Evolutionary conservation across 1,140 invertebrate genomes (phyloP).

Genomic region (Micrasema minimum): DNA sequence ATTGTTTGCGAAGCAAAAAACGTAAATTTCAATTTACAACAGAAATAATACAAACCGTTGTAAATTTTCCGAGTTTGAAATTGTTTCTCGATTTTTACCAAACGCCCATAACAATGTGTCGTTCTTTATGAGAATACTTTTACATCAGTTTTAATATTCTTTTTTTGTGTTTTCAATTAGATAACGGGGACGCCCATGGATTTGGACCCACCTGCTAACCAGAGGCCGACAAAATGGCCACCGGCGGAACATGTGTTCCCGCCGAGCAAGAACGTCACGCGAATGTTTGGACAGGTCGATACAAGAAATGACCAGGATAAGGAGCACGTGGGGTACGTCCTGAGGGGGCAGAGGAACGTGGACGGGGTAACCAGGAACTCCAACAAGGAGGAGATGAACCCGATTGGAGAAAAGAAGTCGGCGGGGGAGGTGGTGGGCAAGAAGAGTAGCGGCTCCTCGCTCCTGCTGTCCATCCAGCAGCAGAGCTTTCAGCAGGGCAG

Average conservation of each 20-base stretch:
- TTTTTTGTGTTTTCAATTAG: slow-evolving; percentile 35
- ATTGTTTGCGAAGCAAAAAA: no score
- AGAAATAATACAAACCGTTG: no score
- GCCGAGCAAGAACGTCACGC: slow-evolving; percentile 28
- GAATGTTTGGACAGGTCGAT: slow-evolving; percentile 26
- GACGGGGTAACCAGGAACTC: not conserved
- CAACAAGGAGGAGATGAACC: not conserved
- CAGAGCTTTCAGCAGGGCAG: slow-evolving; percentile 72
- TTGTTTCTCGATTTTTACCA: no score
- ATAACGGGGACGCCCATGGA: slow-evolving; percentile 42
- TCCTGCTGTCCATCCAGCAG: slow-evolving; percentile 54
- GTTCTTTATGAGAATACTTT: no score
- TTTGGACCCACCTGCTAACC: slow-evolving; percentile 31
- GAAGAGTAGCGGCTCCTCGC: slow-evolving; percentile 36
- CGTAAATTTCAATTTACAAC: no score
- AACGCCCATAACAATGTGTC: no score
- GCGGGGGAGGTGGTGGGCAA: slow-evolving; percentile 21
- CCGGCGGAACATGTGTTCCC: slow-evolving; percentile 1
- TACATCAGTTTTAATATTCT: not conserved
- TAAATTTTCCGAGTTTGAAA: no score
- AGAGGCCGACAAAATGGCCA: slow-evolving; percentile 16
- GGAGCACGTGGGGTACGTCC: slow-evolving; percentile 14
- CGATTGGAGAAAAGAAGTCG: not conserved
- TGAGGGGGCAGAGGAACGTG: slow-evolving; percentile 28
- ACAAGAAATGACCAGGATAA: slow-evolving; percentile 18